These are phyloP conservation scores for Callaeas wilsoni DNA, from an alignment of 2,113 vertebrate species.

Conservation along the genomic window DNA sequence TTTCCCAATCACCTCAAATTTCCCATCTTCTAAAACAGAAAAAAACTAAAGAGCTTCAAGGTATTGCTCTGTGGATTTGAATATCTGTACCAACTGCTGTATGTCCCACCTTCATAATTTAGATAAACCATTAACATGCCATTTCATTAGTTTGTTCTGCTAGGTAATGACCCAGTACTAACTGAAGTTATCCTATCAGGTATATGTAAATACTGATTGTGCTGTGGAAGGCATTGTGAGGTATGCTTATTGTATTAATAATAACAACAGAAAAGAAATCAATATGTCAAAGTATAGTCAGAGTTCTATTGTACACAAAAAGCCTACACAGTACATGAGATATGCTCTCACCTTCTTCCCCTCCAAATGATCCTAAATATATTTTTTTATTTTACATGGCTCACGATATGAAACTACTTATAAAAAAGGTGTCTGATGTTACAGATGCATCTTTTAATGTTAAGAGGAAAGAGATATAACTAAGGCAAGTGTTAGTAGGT, in stretches of 20 bases:
- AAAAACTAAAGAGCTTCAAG: not conserved
- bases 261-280: conserved; percentile 44
- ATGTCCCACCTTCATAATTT: not conserved
- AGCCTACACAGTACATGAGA: not conserved
- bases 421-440: conserved; percentile 29
- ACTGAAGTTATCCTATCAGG: not conserved
- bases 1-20: not conserved
- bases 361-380: conserved; percentile 1
- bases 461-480: conserved; percentile 53
- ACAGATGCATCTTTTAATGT: conserved; percentile 50
- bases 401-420: not conserved
- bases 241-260: not conserved
- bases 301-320: not conserved
- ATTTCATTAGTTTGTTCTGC: not conserved
- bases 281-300: not conserved
- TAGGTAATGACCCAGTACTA: not conserved
- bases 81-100: not conserved
- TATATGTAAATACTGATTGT: not conserved
- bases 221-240: not conserved
- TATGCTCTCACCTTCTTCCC: not conserved
- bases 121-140: not conserved
- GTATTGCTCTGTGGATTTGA: not conserved
- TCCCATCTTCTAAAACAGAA: not conserved
- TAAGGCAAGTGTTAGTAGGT: not conserved
- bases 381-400: conserved; percentile 24